phyloP scores from a whole-genome alignment of 2,797 vertebrate species.

The Liparis tanakae region DNA sequence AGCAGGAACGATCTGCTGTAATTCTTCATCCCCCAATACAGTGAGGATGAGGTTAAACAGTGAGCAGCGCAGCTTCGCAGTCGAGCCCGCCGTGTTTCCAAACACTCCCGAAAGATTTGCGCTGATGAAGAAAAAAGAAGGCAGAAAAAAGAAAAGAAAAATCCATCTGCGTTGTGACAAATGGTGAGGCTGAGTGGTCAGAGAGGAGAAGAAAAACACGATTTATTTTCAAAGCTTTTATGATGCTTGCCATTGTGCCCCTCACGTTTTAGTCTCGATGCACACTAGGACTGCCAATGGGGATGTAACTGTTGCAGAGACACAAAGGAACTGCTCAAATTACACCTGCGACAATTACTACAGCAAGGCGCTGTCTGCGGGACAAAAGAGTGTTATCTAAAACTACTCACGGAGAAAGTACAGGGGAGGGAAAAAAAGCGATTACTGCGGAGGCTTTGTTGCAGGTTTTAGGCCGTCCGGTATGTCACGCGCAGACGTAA shows the following conservation, averaged over 20 bases:
- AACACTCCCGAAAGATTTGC: conserved; percentile 66
- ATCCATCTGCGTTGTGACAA: conserved; percentile 58
- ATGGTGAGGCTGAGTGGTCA: conserved; percentile 41
- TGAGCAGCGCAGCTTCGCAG: conserved; percentile 46
- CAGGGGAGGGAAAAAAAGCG: conserved; percentile 59
- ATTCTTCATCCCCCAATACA: conserved; percentile 56
- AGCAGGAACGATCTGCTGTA: conserved; percentile 60
- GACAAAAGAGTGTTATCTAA: conserved; percentile 75
- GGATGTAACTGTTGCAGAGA: conserved; percentile 75
- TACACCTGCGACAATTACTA: conserved; percentile 79
- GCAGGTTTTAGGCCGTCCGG: conserved; percentile 63
- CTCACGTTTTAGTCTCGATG: conserved; percentile 56
- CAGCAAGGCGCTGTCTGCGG: conserved; percentile 61
- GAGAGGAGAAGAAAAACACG: conserved; percentile 35
- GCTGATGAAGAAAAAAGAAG: conserved; percentile 33
- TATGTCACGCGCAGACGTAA: conserved; percentile 47
- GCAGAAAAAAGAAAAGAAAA: conserved; percentile 33
- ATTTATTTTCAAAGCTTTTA: conserved; percentile 73
- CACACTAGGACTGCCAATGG: conserved; percentile 53
- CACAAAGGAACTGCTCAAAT: conserved; percentile 80
- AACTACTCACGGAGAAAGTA: conserved; percentile 71
- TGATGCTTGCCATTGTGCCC: conserved; percentile 64
- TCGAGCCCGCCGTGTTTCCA: conserved; percentile 55
- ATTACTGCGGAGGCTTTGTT: conserved; percentile 65
- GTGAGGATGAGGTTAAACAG: conserved; percentile 67